phyloP scores from a whole-genome alignment of 37 sponge, comb jelly and placozoan species.

The Trichoplax adhaerens region DNA sequence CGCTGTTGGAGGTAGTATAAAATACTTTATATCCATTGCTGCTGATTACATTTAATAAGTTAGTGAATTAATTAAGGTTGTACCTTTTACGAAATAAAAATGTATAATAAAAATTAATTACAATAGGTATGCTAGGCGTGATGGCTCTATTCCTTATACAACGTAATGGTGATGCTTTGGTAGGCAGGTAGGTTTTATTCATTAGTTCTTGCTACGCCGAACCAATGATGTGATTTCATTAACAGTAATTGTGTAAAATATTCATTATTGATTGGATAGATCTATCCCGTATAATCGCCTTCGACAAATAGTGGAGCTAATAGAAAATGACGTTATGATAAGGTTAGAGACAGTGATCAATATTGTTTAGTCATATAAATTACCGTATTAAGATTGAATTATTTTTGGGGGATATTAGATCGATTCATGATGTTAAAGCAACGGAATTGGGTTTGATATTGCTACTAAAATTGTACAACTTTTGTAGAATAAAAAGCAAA shows the following conservation, averaged over 20 bases:
- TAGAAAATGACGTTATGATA: constrained; percentile 12
- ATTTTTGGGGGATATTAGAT: constrained; percentile 21
- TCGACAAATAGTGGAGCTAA: constrained; percentile 42
- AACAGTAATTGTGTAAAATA: not conserved
- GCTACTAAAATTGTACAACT: not conserved
- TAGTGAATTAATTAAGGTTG: not conserved
- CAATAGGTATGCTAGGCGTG: constrained; percentile 61
- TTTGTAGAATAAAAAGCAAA: not conserved
- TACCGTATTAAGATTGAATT: not conserved
- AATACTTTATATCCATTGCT: not conserved
- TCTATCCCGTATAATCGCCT: constrained; percentile 51
- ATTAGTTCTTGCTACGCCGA: too few species aligned
- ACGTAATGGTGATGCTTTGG: constrained; percentile 85
- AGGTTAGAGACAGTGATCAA: not conserved
- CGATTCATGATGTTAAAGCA: constrained; percentile 93
- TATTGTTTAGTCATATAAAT: not conserved
- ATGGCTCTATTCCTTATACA: constrained; percentile 89
- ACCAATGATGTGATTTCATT: too few species aligned
- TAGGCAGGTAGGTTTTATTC: constrained; percentile 50
- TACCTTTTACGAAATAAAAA: not conserved
- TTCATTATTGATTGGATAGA: constrained; percentile 14
- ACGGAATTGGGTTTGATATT: constrained; percentile 57
- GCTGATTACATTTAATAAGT: not conserved
- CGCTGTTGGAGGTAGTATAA: constrained; percentile 58
- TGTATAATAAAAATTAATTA: not conserved